These are phyloP conservation scores for Trichogramma pretiosum DNA, from an alignment of 1,140 invertebrate species.

Conservation along the genomic window DNA sequence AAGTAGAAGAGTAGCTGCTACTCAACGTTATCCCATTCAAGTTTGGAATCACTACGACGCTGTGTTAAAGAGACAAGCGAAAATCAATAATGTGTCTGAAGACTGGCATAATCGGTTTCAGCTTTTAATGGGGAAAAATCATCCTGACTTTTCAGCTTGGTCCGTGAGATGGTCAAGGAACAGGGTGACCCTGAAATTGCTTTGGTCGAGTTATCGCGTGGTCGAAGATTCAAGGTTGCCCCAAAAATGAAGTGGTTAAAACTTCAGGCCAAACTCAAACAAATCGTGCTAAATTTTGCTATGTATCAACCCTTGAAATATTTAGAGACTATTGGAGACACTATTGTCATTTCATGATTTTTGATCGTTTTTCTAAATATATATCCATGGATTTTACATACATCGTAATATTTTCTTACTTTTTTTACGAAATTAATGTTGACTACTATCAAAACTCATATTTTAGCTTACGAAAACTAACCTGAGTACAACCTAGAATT, in stretches of 20 bases:
- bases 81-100: constrained; percentile 1
- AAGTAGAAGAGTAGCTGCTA: not conserved
- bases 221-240: not conserved
- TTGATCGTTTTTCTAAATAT: no score
- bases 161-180: not conserved
- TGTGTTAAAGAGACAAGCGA: not conserved
- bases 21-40: not conserved
- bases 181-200: not conserved
- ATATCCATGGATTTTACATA: no score
- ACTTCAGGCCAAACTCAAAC: not conserved
- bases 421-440: no score
- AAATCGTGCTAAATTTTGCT: not conserved
- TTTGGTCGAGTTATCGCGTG: not conserved
- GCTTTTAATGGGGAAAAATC: not conserved
- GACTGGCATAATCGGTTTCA: not conserved
- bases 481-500: no score
- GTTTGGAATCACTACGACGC: constrained; percentile 2
- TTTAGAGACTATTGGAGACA: not conserved
- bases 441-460: no score
- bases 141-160: not conserved
- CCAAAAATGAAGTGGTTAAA: not conserved
- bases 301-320: not conserved
- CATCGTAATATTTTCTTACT: no score
- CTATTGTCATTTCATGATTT: not conserved
- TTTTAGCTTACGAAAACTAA: no score